Percentiles rank a stretch among this genome's conserved stretches.
Conservation (phyloP, 1,140 invertebrate species). For the Bombus soroeensis region DNA sequence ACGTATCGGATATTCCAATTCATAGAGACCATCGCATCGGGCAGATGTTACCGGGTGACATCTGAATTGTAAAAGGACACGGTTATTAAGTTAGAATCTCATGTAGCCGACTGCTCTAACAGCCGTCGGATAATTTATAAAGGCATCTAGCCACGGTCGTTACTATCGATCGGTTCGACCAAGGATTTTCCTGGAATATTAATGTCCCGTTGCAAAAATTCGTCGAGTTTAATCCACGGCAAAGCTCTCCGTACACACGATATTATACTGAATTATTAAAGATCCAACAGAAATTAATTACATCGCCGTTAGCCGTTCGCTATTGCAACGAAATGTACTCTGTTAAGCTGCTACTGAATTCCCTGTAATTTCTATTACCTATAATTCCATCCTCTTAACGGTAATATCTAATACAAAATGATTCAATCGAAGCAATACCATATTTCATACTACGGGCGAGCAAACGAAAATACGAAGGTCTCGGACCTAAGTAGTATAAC, state of each 20-base stretch:
- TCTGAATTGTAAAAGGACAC: conserved; percentile 77
- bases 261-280: neutral
- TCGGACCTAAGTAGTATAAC: neutral
- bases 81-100: conserved; percentile 72
- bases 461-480: neutral
- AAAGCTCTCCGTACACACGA: neutral
- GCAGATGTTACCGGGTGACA: conserved; percentile 71
- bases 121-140: conserved; percentile 19
- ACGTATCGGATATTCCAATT: conserved; percentile 59
- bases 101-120: neutral
- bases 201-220: neutral
- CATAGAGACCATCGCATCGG: conserved; percentile 62
- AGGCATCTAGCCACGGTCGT: no score
- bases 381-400: neutral
- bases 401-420: no score
- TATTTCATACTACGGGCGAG: neutral
- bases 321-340: neutral
- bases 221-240: neutral
- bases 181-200: neutral
- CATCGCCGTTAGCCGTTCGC: neutral
- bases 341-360: neutral
- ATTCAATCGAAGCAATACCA: neutral
- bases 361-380: neutral
- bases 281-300: neutral
- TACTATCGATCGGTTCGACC: neutral